Evolutionary conservation across 2,888 invertebrate genomes (phyloP).

Genomic region (Caenorhabditis panamensis): DNA sequence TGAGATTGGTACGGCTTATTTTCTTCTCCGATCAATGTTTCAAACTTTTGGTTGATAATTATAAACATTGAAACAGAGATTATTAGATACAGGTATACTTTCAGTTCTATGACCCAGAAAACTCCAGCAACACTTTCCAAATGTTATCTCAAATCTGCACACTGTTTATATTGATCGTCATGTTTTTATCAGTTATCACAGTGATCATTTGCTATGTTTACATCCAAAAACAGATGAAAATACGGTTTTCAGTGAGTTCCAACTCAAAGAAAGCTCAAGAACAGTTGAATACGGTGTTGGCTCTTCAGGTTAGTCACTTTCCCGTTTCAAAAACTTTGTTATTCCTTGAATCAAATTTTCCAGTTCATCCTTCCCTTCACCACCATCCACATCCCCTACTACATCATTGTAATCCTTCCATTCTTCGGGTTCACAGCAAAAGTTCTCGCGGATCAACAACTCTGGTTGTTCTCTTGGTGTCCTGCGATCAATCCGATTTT

Average conservation of each 20-base stretch:
- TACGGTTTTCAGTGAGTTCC: slow-evolving; percentile 17
- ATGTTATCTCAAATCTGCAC: slow-evolving; percentile 36
- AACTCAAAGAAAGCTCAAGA: slow-evolving; percentile 38
- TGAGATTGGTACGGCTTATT: slow-evolving; percentile 29
- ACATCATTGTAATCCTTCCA: slow-evolving; percentile 46
- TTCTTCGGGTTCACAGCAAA: slow-evolving; percentile 29
- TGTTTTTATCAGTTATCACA: slow-evolving; percentile 36
- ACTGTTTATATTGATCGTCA: slow-evolving; percentile 34
- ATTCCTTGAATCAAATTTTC: too few relatives aligned
- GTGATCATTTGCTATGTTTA: slow-evolving; percentile 23
- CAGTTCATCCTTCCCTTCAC: slow-evolving; percentile 57
- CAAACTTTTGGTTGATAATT: too few relatives aligned
- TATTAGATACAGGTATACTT: slow-evolving; percentile 3
- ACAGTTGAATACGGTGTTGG: slow-evolving; percentile 36
- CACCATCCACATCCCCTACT: slow-evolving; percentile 60
- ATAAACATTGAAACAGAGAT: not conserved
- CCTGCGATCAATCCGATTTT: slow-evolving; percentile 58
- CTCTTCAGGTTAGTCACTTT: not conserved
- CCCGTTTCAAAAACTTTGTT: too few relatives aligned
- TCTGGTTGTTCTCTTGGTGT: slow-evolving; percentile 55
- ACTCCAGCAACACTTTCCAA: slow-evolving; percentile 21
- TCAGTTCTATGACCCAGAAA: not conserved
- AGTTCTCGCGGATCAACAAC: slow-evolving; percentile 22
- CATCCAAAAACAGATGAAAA: slow-evolving; percentile 29
- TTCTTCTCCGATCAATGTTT: too few relatives aligned